phyloP scores from a whole-genome alignment of 2,113 vertebrate genomes.

The Rafetus swinhoei region DNA sequence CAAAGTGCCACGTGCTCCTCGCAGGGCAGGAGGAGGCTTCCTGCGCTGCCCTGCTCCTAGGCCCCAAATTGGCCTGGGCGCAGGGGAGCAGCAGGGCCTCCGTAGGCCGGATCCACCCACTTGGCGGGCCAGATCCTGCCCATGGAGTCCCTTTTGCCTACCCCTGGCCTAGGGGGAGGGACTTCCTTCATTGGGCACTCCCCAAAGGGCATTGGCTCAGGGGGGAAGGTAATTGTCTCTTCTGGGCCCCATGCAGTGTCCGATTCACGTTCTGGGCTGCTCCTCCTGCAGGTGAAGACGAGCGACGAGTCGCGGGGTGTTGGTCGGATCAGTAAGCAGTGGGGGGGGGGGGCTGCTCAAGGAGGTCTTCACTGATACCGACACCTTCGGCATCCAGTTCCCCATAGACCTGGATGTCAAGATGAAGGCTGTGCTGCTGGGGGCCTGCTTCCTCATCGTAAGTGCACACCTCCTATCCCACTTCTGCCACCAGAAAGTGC shows the following conservation, averaged over 20 bases:
- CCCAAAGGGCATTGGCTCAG: too few relatives aligned
- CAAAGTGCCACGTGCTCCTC: too few relatives aligned
- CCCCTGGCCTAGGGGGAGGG: neutral
- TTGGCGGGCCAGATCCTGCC: too few relatives aligned
- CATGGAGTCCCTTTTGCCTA: too few relatives aligned
- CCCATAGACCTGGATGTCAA: conserved; percentile 89
- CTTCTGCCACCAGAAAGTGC: too few relatives aligned
- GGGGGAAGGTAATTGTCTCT: neutral
- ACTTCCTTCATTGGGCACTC: neutral
- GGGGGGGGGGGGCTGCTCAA: conserved; percentile 89
- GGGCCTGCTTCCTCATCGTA: conserved; percentile 91
- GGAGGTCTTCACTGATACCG: conserved; percentile 87
- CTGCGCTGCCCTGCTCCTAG: too few relatives aligned
- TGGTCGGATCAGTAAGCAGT: conserved; percentile 91
- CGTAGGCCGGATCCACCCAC: too few relatives aligned
- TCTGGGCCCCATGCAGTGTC: neutral
- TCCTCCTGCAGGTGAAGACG: conserved; percentile 79
- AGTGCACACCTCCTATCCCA: conserved; percentile 56
- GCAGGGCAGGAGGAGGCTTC: too few relatives aligned
- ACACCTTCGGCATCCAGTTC: conserved; percentile 93
- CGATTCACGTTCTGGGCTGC: neutral
- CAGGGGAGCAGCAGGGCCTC: too few relatives aligned
- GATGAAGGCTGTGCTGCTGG: conserved; percentile 90
- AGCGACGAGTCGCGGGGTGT: conserved; percentile 76
- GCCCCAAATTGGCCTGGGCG: too few relatives aligned